Evolutionary conservation across 2,113 vertebrate species (phyloP), one percentile per base, ranked within the genome.

Genomic region (Tichodroma muraria): DNA sequence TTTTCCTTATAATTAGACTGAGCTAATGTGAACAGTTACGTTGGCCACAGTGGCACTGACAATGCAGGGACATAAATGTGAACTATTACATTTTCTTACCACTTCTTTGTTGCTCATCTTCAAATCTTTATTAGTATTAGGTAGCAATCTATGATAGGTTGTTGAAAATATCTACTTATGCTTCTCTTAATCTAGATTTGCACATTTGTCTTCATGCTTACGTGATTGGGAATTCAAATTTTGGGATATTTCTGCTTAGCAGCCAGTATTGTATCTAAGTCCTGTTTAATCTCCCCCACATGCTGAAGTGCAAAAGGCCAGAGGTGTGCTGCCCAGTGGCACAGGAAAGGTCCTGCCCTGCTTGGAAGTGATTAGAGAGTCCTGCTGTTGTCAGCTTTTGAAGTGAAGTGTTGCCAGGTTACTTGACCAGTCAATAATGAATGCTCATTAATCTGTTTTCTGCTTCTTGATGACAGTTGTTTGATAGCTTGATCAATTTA

Each of bases 401-500:
- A 37, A 59, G 68, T 64, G 81, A 88, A 72, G 44, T 90, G 82
- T 90, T 94, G 90, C 93, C 89, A 89, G 85, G 82, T 71, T 93
- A 44, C 82, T 95, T 81, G 76, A 33, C 60, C 68, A 84, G 76
- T 94, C 88, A 75, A 86, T 95, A 96, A 53, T 47, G 88, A 90
- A 78, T 75, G 71, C 85, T 94, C 72, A 77, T 96, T 90, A 80
- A 90, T 93, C 88, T 91, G 0, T 88, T 91, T 83, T 83, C 82
- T 3, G 5, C 76, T 90, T 80, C 88, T 90, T 80, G 68, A 71
- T 95, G 89, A 64, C 93, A 95, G 82, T 30, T 91, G 91, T 95
- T 85, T 90, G 96, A 93, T 91, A 82, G 79, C 54, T 71, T 50
- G 84, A 92, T 96, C 87, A 82, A 97, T 96, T 94, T 91, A 54